Evolutionary conservation across 2,113 vertebrate species (phyloP), one percentile per base, ranked within the genome.

Genomic region (Sigmodon hispidus): DNA sequence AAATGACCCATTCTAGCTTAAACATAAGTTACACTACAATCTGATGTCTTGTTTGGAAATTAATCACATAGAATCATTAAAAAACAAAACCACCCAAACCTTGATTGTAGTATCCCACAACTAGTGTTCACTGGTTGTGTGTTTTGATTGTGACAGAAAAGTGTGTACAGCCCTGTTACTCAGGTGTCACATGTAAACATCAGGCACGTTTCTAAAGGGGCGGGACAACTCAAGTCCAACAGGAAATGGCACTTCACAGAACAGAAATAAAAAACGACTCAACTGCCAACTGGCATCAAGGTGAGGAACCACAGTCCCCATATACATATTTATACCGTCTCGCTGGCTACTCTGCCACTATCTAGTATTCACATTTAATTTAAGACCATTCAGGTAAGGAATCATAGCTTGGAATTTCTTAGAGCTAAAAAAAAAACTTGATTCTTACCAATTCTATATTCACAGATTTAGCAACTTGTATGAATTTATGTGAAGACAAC

Each of bases 401-500:
- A 76, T 45, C 40, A 21, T 10, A 81, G 57, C 50, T 16, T 15
- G 26, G 55, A 73, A 80, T 36, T 94, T 76, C 61, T 57, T 70
- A 87, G 55, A 85, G 5, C 31, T 81, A 40, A 86, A 92, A 96
- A 48, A 48, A 13, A 55, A 1, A 88, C n/a, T 88, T 89, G 40
- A 81, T 70, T 92, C 70, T 11, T 86, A 85, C 77, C 22, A 93
- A 91, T 50, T 80, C 8, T 87, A 80, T 34, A 79, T 87, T 80
- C 65, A 77, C 26, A 95, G 77, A 95, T n/a, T 50, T 70, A 91
- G 59, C 40, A 31, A 88, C 2, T 73, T 70, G 0, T 45, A 40
- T 77, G 65, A 89, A 91, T 15, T 77, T 79, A 95, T 31, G 57
- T 89, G 50, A 94, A 85, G 65, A 94, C 92, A 21, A 59, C 11